Evolutionary conservation across 2,113 vertebrate species (phyloP), one percentile per base, ranked within the genome.

Genomic region (Neoarius graeffei): DNA sequence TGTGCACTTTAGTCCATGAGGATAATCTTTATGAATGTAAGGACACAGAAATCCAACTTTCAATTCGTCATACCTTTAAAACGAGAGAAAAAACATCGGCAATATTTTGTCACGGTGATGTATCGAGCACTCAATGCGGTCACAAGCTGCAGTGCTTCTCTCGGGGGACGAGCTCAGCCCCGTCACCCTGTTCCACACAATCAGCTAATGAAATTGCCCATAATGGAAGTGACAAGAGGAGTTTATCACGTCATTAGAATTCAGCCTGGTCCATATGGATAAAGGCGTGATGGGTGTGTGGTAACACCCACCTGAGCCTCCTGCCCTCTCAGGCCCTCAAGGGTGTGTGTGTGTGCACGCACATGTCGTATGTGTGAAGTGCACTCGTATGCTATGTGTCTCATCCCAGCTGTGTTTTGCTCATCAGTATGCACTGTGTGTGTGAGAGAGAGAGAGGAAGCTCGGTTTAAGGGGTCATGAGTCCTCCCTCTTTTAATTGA

Each of bases 401-500:
- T 85, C 60, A 83, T 85, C 93, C 89, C 95, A 95, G 94, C 94
- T 96, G 94, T 92, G 90, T 89, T 89, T 87, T 90, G 56, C 92
- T 95, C 92, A 95, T 95, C 94, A 94, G 89, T 91, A 94, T 94
- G 93, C 93, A 85, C 19, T 3, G 13, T 76, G 52, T 82, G 66
- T 83, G 19, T 64, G 60, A 86, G 74, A 10, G 81, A 87, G 88
- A 73, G 81, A 90, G 88, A 90, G 89, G 91, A 93, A 91, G 89
- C 89, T 90, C 91, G 90, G 90, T 91, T 86, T 86, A 91, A 83
- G 81, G 90, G 90, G 94, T 94, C 87, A 94, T 90, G 85, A 91
- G 89, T 52, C 81, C 35, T 89, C 89, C 82, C 85, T 92, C 91
- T 91, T 91, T 91, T 95, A 95, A 95, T 94, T 95, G 94, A 95